phyloP scores from a whole-genome alignment of 2,113 vertebrate species.

The Platichthys flesus region DNA sequence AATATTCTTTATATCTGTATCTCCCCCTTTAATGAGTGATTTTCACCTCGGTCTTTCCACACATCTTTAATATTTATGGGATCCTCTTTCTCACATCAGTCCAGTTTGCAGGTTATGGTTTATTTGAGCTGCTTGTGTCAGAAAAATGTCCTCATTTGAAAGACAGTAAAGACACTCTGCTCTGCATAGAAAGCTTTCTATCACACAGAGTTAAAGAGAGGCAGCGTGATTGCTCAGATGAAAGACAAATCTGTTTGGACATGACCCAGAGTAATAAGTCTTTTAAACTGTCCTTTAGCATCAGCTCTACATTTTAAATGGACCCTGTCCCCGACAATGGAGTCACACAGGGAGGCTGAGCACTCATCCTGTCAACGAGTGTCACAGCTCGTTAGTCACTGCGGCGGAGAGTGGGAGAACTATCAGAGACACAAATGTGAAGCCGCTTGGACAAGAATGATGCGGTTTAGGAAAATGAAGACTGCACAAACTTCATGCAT shows the following conservation, averaged over 20 bases:
- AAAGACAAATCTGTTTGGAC: slow-evolving; percentile 33
- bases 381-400: slow-evolving; percentile 40
- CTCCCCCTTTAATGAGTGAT: background rate
- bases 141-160: background rate
- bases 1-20: background rate
- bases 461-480: background rate
- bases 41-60: background rate
- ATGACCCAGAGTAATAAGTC: slow-evolving; percentile 24
- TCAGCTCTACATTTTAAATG: slow-evolving; percentile 55
- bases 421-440: too few species aligned
- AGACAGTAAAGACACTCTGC: background rate
- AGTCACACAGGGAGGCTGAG: background rate
- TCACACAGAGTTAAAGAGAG: background rate
- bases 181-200: background rate
- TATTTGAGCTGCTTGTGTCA: too few species aligned
- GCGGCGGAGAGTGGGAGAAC: slow-evolving; percentile 23
- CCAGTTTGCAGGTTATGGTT: too few species aligned
- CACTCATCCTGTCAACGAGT: background rate
- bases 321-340: slow-evolving; percentile 17
- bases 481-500: background rate
- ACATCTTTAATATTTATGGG: too few species aligned
- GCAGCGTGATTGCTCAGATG: slow-evolving; percentile 19
- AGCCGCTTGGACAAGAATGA: background rate
- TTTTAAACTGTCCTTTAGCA: slow-evolving; percentile 42
- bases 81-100: too few species aligned